phyloP scores from a whole-genome alignment of 2,797 vertebrate genomes.

The Odontamblyopus lacepedii region DNA sequence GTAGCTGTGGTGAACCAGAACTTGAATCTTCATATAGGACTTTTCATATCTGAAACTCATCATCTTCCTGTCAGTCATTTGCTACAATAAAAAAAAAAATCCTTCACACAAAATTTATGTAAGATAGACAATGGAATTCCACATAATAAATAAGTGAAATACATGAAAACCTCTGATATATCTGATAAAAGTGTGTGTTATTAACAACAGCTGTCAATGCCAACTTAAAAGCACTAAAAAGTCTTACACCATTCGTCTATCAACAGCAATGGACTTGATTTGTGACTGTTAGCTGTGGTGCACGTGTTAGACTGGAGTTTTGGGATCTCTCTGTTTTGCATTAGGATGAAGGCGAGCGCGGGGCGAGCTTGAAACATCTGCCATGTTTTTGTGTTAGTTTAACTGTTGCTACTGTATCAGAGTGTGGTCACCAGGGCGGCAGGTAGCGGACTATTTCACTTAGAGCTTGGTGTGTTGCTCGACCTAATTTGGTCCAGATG shows the following conservation, averaged over 20 bases:
- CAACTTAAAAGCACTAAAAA: constrained; percentile 21
- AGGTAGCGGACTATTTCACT: constrained; percentile 77
- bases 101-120: background rate
- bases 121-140: background rate
- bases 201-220: constrained; percentile 22
- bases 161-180: background rate
- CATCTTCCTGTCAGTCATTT: background rate
- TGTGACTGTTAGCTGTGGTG: constrained; percentile 46
- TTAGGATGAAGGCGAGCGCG: constrained; percentile 55
- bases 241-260: constrained; percentile 24
- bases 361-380: constrained; percentile 68
- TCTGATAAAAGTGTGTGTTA: background rate
- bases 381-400: constrained; percentile 79
- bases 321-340: constrained; percentile 71
- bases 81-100: background rate
- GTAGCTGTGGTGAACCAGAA: background rate
- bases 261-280: constrained; percentile 35
- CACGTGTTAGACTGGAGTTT: constrained; percentile 28
- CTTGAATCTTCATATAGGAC: background rate
- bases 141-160: background rate
- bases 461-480: constrained; percentile 67
- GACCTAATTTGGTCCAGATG: constrained; percentile 80
- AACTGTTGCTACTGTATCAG: constrained; percentile 81
- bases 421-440: constrained; percentile 74
- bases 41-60: background rate